Evolutionary conservation across 2,797 vertebrate genomes (phyloP).

Genomic region (Galago senegalensis): DNA sequence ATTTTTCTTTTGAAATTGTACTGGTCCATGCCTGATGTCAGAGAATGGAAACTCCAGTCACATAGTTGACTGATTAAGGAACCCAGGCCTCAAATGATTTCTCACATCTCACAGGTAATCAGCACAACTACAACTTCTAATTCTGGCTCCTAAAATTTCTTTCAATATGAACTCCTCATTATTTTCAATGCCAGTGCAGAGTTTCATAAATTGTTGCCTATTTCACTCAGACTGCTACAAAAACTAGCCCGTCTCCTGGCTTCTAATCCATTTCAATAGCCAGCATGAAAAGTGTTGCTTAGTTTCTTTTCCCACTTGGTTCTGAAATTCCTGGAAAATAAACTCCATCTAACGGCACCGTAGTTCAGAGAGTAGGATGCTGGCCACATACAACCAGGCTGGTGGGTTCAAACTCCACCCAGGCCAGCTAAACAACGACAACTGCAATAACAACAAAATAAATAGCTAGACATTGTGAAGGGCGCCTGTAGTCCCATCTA

Average conservation of each 20-base stretch:
- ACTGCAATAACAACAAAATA: too few relatives aligned
- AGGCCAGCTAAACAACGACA: too few relatives aligned
- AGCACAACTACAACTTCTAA: neutral
- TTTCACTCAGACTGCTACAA: neutral
- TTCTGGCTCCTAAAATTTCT: neutral
- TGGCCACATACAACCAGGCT: too few relatives aligned
- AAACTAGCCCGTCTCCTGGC: neutral
- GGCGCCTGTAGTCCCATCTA: too few relatives aligned
- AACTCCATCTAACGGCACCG: neutral
- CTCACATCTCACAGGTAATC: neutral
- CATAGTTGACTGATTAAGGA: neutral
- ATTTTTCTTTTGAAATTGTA: conserved; percentile 3
- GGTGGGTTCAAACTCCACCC: too few relatives aligned
- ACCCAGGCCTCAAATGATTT: neutral
- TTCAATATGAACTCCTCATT: neutral
- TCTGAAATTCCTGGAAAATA: conserved; percentile 15
- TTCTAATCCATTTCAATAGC: neutral
- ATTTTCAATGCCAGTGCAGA: neutral
- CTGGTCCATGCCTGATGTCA: neutral
- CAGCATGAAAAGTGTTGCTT: neutral
- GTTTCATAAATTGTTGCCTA: neutral
- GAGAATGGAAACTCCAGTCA: neutral
- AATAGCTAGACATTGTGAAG: too few relatives aligned
- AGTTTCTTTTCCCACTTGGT: neutral
- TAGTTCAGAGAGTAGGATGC: too few relatives aligned